Conservation (phyloP, 2,113 vertebrate species). For the Marcusenius ussheri region DNA sequence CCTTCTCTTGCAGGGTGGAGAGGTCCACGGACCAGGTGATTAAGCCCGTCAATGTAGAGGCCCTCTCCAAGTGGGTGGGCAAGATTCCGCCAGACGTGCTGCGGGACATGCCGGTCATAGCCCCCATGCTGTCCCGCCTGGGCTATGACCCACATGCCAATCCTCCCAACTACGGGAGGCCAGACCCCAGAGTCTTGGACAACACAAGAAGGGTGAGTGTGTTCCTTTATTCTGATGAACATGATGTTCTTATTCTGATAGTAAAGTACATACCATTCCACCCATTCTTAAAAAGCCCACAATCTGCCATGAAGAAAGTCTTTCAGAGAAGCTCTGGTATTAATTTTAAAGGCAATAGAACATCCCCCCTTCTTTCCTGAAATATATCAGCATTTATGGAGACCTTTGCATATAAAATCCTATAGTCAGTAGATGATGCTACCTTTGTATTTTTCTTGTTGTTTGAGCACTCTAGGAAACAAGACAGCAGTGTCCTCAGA, state of each 20-base stretch:
- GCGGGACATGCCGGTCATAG: constrained; percentile 85
- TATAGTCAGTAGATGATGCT: not conserved
- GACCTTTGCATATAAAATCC: not conserved
- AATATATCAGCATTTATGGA: not conserved
- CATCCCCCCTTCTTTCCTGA: not conserved
- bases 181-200: constrained; percentile 85
- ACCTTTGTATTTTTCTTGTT: not conserved
- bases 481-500: not conserved
- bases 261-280: not conserved
- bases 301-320: not conserved
- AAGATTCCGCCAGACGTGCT: constrained; percentile 88
- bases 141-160: constrained; percentile 92
- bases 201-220: constrained; percentile 88
- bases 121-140: constrained; percentile 87
- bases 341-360: not conserved
- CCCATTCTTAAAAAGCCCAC: not conserved
- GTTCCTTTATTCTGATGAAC: not conserved
- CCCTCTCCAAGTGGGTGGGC: constrained; percentile 94
- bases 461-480: not conserved
- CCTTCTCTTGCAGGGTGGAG: constrained; percentile 71
- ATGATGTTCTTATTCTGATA: not conserved
- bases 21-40: constrained; percentile 95
- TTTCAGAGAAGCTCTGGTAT: not conserved
- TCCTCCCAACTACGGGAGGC: constrained; percentile 87
- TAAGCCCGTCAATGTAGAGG: constrained; percentile 91